Evolutionary conservation across 1,140 invertebrate genomes (phyloP).

Genomic region (Cotesia chilonis): DNA sequence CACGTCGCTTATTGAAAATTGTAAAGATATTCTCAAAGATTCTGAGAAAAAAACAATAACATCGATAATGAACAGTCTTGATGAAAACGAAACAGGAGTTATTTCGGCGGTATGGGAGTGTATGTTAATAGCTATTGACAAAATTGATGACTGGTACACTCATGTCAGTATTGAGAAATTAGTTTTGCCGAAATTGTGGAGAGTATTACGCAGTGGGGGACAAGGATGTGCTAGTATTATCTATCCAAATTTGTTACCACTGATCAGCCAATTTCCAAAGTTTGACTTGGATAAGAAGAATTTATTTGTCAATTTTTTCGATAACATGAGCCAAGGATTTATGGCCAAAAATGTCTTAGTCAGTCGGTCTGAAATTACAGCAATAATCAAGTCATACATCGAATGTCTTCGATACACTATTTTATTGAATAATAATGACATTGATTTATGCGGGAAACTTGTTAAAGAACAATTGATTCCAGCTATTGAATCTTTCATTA

Average conservation of each 20-base stretch:
- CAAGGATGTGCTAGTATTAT: conserved; percentile 74
- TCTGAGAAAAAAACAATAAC: conserved; percentile 70
- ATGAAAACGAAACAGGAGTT: conserved; percentile 76
- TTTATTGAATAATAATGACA: conserved; percentile 58
- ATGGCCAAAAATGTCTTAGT: conserved; percentile 63
- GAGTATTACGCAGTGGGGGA: conserved; percentile 73
- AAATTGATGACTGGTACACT: conserved; percentile 73
- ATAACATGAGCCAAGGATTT: conserved; percentile 71
- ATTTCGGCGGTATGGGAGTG: conserved; percentile 77
- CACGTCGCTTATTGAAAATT: conserved; percentile 70
- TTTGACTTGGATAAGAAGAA: conserved; percentile 63
- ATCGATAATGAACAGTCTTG: conserved; percentile 73
- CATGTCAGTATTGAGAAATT: conserved; percentile 75
- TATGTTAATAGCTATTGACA: conserved; percentile 69
- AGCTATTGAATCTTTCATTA: conserved; percentile 62
- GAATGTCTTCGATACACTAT: conserved; percentile 77
- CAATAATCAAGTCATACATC: conserved; percentile 71
- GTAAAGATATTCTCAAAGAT: conserved; percentile 58
- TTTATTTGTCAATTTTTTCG: conserved; percentile 76
- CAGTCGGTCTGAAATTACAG: conserved; percentile 70
- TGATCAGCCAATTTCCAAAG: conserved; percentile 75
- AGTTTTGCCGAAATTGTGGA: conserved; percentile 76
- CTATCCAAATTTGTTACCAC: conserved; percentile 78
- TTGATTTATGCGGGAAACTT: conserved; percentile 56
- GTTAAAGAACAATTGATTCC: conserved; percentile 62